Conservation (phyloP, 2,113 vertebrate species). For the Microcebus tavaratra region DNA sequence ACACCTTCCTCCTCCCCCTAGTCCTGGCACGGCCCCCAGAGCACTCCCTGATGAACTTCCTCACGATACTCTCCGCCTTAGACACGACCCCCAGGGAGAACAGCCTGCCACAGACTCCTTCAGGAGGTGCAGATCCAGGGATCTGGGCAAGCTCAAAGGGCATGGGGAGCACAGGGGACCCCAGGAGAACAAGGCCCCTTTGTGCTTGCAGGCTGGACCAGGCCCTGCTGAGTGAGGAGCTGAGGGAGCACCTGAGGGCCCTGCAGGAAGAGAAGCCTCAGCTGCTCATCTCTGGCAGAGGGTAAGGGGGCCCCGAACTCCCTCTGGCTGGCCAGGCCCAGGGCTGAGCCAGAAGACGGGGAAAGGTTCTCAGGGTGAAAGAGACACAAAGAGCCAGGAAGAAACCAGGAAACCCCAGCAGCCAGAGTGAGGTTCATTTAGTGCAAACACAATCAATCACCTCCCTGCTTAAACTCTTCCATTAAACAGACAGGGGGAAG, state of each 20-base stretch:
- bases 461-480: no score
- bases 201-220: slow-evolving; percentile 49
- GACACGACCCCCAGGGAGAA: neutral
- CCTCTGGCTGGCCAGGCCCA: neutral
- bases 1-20: neutral
- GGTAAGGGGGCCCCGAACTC: neutral
- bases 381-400: no score
- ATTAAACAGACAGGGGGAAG: no score
- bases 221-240: neutral
- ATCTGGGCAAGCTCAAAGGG: neutral
- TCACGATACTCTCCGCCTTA: neutral
- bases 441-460: no score
- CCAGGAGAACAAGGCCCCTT: neutral
- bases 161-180: rapidly evolving
- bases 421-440: no score
- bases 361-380: no score
- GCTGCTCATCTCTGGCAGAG: neutral
- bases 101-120: rapidly evolving
- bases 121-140: no score
- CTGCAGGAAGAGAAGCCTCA: neutral
- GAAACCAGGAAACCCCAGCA: no score
- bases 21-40: neutral
- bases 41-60: no score
- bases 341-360: no score
- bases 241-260: neutral